Conservation (phyloP, 1,140 invertebrate genomes). For the Drosophila tristis region DNA sequence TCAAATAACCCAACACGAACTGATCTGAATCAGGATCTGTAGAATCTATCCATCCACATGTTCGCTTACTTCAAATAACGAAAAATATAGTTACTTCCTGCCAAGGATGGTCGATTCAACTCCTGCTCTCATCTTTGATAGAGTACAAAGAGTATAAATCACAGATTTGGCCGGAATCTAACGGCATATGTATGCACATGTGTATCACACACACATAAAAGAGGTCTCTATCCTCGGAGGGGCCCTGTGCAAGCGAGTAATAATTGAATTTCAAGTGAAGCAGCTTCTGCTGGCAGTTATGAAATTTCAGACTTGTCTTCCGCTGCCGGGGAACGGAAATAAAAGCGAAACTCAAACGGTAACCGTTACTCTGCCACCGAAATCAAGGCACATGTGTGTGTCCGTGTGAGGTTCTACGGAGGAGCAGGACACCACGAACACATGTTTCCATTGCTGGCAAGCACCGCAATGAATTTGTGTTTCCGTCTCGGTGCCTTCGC, state of each 20-base stretch:
- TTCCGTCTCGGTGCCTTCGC: constrained; percentile 41
- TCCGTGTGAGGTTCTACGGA: constrained; percentile 2
- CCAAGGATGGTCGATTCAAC: too few species aligned
- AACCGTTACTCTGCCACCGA: constrained; percentile 2
- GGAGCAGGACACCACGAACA: constrained; percentile 17
- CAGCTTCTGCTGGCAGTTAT: constrained; percentile 47
- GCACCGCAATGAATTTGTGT: constrained; percentile 47
- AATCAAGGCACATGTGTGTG: constrained; percentile 42
- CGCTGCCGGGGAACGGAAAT: constrained; percentile 35
- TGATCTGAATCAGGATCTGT: too few species aligned
- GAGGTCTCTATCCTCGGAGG: constrained; percentile 35
- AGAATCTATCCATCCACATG: too few species aligned
- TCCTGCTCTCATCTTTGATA: not conserved
- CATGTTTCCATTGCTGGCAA: constrained; percentile 16
- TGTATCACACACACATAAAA: not conserved
- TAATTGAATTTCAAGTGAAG: constrained; percentile 50
- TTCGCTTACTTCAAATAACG: too few species aligned
- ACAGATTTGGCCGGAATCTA: constrained; percentile 6
- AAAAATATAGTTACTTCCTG: too few species aligned
- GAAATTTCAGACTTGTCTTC: constrained; percentile 41
- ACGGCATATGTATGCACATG: constrained; percentile 8
- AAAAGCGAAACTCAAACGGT: constrained; percentile 26
- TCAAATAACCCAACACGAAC: not conserved
- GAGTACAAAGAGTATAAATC: not conserved
- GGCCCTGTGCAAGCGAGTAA: not conserved